A percentile compares a stretch with the other conserved stretches of the same genome.
phyloP scores from a whole-genome alignment of 2,113 vertebrate genomes.

The Osmerus mordax region DNA sequence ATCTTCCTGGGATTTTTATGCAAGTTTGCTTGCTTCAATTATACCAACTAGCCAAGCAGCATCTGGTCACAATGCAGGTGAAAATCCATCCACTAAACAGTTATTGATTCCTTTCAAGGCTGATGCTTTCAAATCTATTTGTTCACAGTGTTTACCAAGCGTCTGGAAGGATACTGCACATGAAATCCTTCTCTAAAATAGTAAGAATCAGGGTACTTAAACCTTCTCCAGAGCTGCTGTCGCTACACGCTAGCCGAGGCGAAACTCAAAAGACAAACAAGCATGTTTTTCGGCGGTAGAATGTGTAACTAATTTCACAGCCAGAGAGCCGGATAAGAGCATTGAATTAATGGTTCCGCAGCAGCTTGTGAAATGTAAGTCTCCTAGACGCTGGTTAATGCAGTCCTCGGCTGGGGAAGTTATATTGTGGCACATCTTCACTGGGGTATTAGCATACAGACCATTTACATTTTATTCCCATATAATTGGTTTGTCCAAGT shows the following conservation, averaged over 20 bases:
- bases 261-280: conserved; percentile 12
- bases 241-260: conserved; percentile 18
- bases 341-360: conserved; percentile 48
- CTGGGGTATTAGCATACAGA: conserved; percentile 35
- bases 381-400: conserved; percentile 43
- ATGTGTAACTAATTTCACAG: conserved; percentile 33
- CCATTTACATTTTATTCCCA: conserved; percentile 51
- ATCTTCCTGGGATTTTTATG: too few relatives aligned
- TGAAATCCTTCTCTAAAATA: conserved; percentile 8
- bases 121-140: conserved; percentile 1
- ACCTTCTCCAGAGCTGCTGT: conserved; percentile 23
- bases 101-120: neutral
- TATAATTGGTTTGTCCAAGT: conserved; percentile 51
- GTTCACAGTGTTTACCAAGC: conserved; percentile 11
- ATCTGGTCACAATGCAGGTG: neutral
- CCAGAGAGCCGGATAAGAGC: conserved; percentile 24
- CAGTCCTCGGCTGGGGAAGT: conserved; percentile 26
- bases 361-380: conserved; percentile 44
- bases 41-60: neutral
- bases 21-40: neutral
- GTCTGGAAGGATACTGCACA: neutral
- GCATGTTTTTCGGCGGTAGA: conserved; percentile 7
- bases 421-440: conserved; percentile 30
- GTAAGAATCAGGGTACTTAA: conserved; percentile 11
- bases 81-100: neutral